Evolutionary conservation across 2,797 vertebrate species (phyloP).

Genomic region (Enteromius afrohamiltoni): DNA sequence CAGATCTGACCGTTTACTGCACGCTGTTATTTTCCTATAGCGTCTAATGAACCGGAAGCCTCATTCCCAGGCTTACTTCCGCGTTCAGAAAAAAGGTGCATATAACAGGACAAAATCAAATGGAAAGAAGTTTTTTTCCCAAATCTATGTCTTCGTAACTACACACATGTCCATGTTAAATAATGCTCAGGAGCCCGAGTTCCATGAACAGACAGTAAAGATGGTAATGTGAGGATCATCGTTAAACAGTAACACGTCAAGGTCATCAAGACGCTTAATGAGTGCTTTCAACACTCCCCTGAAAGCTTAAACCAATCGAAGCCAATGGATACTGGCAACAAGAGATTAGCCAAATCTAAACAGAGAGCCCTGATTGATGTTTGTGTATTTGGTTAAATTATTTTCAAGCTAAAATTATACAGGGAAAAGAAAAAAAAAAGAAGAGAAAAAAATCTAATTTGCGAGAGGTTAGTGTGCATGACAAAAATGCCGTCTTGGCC

Average conservation of each 20-base stretch:
- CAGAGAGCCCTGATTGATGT: slow-evolving; percentile 66
- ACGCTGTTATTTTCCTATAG: too few relatives aligned
- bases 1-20: too few relatives aligned
- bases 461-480: slow-evolving; percentile 75
- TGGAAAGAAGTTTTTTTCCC: too few relatives aligned
- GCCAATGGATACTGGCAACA: slow-evolving; percentile 18
- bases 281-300: slow-evolving; percentile 10
- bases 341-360: slow-evolving; percentile 63
- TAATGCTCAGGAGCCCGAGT: slow-evolving; percentile 2
- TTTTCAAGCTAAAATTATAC: slow-evolving; percentile 66
- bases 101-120: too few relatives aligned
- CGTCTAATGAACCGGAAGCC: too few relatives aligned
- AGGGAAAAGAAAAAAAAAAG: neutral
- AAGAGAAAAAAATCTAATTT: slow-evolving; percentile 69
- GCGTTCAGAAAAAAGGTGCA: too few relatives aligned
- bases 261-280: slow-evolving; percentile 50
- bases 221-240: neutral
- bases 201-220: slow-evolving; percentile 10
- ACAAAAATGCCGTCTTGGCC: slow-evolving; percentile 79
- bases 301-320: slow-evolving; percentile 45
- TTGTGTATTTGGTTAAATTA: slow-evolving; percentile 71
- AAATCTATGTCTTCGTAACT: neutral
- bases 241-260: slow-evolving; percentile 59
- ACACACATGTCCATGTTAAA: neutral
- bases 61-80: too few relatives aligned